Evolutionary conservation across 1,140 invertebrate species (phyloP).

Genomic region (Drosophila gunungcola): DNA sequence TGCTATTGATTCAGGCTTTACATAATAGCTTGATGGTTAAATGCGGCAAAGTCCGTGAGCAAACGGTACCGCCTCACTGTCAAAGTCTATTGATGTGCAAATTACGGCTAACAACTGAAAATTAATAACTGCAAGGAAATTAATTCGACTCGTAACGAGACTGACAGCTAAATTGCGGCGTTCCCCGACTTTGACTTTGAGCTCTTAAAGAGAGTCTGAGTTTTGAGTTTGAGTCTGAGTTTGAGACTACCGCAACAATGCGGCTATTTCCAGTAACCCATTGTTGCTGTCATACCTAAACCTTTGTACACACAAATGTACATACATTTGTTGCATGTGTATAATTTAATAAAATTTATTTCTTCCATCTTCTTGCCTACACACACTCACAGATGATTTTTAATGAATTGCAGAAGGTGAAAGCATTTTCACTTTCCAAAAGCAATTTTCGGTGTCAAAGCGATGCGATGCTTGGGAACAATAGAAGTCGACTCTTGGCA

Average conservation of each 20-base stretch:
- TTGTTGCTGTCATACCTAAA: conserved; percentile 40
- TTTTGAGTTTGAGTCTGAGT: conserved; percentile 2
- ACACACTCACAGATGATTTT: conserved; percentile 14
- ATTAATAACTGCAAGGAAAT: conserved; percentile 38
- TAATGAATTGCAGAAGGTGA: conserved; percentile 78
- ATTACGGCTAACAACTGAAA: conserved; percentile 58
- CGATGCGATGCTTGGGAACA: conserved; percentile 68
- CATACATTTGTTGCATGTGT: conserved; percentile 25
- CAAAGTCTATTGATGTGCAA: conserved; percentile 78
- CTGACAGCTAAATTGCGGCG: conserved; percentile 28
- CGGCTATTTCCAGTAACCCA: conserved; percentile 27
- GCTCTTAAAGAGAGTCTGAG: conserved; percentile 1
- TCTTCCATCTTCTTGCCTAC: conserved; percentile 32
- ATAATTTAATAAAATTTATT: conserved; percentile 51
- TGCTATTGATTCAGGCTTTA: conserved; percentile 65
- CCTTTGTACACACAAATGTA: conserved; percentile 18
- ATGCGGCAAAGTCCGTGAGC: conserved; percentile 21
- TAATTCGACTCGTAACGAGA: conserved; percentile 5
- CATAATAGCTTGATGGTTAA: conserved; percentile 28
- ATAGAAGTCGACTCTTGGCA: conserved; percentile 56
- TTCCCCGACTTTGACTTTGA: conserved; percentile 24
- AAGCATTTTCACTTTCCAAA: conserved; percentile 83
- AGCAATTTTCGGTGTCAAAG: conserved; percentile 76
- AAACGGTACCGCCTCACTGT: conserved; percentile 67
- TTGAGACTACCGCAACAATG: conserved; percentile 9